Percentiles rank a stretch among this genome's conserved stretches.
These are phyloP conservation scores for Serranus cabrilla DNA, from an alignment of 2,797 vertebrate genomes.

Conservation along the genomic window DNA sequence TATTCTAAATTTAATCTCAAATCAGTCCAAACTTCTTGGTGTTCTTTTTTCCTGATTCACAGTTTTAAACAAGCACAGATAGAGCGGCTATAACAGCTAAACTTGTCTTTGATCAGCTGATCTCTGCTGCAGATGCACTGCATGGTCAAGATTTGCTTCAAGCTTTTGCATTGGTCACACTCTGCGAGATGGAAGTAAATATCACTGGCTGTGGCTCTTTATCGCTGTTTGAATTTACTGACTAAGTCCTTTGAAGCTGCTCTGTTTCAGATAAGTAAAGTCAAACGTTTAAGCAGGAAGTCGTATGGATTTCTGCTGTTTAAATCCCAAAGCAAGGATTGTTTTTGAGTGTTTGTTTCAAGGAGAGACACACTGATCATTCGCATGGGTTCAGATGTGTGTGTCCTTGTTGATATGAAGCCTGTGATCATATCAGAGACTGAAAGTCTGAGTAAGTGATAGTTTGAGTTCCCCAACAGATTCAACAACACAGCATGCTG, in stretches of 20 bases:
- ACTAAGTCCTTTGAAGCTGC: neutral
- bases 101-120: neutral
- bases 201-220: neutral
- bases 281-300: neutral
- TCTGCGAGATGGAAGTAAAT: conserved; percentile 7
- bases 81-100: conserved; percentile 11
- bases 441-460: conserved; percentile 1
- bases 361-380: neutral
- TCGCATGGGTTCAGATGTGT: neutral
- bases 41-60: neutral
- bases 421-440: neutral
- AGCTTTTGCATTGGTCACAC: conserved; percentile 1
- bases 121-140: neutral
- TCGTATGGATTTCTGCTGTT: neutral
- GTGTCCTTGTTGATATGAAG: neutral
- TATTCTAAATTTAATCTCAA: conserved; percentile 33
- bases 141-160: conserved; percentile 1
- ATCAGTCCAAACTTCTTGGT: conserved; percentile 3
- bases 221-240: neutral
- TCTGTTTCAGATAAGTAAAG: neutral
- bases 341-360: neutral
- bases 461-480: conserved; percentile 3
- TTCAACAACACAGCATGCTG: conserved; percentile 33
- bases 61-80: conserved; percentile 4
- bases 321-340: neutral